Conservation (phyloP, 1,140 invertebrate genomes). For the Neodiprion virginianus region DNA sequence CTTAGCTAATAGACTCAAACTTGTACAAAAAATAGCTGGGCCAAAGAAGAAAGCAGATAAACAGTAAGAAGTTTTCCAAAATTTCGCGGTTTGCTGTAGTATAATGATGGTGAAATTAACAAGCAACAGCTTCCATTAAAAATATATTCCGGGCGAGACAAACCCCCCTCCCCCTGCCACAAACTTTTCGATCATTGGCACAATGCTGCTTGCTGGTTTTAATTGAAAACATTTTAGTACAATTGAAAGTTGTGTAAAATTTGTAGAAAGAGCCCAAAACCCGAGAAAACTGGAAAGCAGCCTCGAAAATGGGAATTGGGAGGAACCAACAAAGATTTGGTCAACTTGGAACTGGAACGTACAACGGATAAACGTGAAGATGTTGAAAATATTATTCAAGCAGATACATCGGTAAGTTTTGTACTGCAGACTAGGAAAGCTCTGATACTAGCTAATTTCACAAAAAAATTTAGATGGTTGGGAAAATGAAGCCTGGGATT, state of each 20-base stretch:
- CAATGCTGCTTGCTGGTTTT: no score
- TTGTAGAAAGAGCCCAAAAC: slow-evolving; percentile 71
- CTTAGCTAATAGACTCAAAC: slow-evolving; percentile 72
- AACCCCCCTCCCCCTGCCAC: no score
- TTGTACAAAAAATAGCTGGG: slow-evolving; percentile 73
- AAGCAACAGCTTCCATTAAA: no score
- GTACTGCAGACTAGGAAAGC: background rate
- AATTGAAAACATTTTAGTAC: no score
- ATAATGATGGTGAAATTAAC: background rate
- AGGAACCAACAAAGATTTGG: slow-evolving; percentile 81
- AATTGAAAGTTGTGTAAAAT: slow-evolving; percentile 2
- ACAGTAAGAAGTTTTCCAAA: slow-evolving; percentile 53
- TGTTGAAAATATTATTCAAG: slow-evolving; percentile 63
- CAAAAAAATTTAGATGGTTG: slow-evolving; percentile 71
- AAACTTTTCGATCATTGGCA: no score
- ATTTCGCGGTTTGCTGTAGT: background rate
- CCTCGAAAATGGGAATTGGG: slow-evolving; percentile 89
- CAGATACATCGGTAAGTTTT: slow-evolving; percentile 69
- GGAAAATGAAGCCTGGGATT: slow-evolving; percentile 82
- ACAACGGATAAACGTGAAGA: slow-evolving; percentile 80
- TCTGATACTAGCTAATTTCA: slow-evolving; percentile 10
- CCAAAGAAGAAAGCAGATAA: slow-evolving; percentile 68
- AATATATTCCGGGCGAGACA: no score
- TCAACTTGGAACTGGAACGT: slow-evolving; percentile 77
- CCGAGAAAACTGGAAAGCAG: slow-evolving; percentile 84